Conservation (phyloP, 2,888 invertebrate species). For the Busseola fusca region DNA sequence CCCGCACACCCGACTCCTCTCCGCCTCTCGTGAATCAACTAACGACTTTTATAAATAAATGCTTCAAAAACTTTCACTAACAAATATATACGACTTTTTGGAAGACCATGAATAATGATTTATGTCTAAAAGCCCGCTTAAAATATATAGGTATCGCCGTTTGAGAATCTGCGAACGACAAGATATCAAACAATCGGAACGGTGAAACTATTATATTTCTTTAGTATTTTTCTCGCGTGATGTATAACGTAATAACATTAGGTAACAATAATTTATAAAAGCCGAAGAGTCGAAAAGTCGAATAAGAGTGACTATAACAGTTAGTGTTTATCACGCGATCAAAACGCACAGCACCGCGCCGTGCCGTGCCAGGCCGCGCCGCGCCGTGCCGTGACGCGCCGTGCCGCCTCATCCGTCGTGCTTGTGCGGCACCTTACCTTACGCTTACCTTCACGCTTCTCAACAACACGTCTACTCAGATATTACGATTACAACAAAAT, state of each 20-base stretch:
- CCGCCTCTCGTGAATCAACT: constrained; percentile 70
- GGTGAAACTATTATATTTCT: constrained; percentile 26
- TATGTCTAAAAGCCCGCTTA: constrained; percentile 48
- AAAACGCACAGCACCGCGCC: background rate
- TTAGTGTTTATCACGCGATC: constrained; percentile 46
- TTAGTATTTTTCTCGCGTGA: constrained; percentile 15
- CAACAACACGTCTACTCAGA: constrained; percentile 5
- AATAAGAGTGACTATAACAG: constrained; percentile 25
- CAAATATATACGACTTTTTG: constrained; percentile 69
- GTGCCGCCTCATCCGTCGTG: background rate
- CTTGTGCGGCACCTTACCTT: constrained; percentile 10
- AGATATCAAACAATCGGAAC: constrained; percentile 29
- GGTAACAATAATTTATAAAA: constrained; percentile 41
- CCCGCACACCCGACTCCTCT: constrained; percentile 54
- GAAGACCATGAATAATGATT: constrained; percentile 64
- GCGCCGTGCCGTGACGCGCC: background rate
- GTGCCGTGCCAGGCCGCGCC: background rate
- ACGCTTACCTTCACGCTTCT: constrained; percentile 32
- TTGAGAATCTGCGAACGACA: constrained; percentile 30
- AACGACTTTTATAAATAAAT: constrained; percentile 79
- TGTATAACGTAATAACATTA: constrained; percentile 50
- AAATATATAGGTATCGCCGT: constrained; percentile 37
- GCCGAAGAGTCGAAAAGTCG: constrained; percentile 22
- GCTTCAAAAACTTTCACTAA: constrained; percentile 81
- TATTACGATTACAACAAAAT: constrained; percentile 33